These are phyloP conservation scores for Dorcus hopei DNA, from an alignment of 2,888 invertebrate species.

Conservation along the genomic window DNA sequence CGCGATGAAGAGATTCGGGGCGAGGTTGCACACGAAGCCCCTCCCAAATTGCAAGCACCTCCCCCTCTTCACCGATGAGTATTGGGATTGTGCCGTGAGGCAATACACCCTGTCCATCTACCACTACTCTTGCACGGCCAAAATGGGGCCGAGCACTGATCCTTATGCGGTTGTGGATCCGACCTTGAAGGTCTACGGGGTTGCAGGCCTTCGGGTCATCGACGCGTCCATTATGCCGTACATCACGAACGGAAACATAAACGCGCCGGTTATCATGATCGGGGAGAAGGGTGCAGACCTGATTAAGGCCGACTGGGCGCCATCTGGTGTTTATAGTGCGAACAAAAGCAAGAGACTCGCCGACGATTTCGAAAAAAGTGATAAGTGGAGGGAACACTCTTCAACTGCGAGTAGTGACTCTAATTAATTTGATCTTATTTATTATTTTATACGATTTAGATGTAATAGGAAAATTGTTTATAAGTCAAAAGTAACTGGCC, in stretches of 20 bases:
- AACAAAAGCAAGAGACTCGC: not conserved
- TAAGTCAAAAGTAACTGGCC: no score
- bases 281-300: slow-evolving; percentile 81
- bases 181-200: slow-evolving; percentile 70
- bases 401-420: no score
- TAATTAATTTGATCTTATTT: no score
- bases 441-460: no score
- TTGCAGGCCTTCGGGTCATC: slow-evolving; percentile 75
- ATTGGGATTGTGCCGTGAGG: slow-evolving; percentile 80
- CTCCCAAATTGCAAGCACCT: slow-evolving; percentile 81
- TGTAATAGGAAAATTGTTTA: no score
- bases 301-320: slow-evolving; percentile 67
- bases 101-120: slow-evolving; percentile 88
- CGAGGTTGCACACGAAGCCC: slow-evolving; percentile 56
- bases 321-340: not conserved
- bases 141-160: slow-evolving; percentile 78
- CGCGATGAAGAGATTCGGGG: slow-evolving; percentile 16
- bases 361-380: no score
- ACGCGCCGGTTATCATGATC: slow-evolving; percentile 83
- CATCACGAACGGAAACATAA: slow-evolving; percentile 81
- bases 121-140: slow-evolving; percentile 78
- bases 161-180: slow-evolving; percentile 81
- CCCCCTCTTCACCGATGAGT: slow-evolving; percentile 75
- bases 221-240: slow-evolving; percentile 86
- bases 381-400: no score